Conservation (phyloP, 2,113 vertebrate genomes). For the Petrocephalus microphthalmus region DNA sequence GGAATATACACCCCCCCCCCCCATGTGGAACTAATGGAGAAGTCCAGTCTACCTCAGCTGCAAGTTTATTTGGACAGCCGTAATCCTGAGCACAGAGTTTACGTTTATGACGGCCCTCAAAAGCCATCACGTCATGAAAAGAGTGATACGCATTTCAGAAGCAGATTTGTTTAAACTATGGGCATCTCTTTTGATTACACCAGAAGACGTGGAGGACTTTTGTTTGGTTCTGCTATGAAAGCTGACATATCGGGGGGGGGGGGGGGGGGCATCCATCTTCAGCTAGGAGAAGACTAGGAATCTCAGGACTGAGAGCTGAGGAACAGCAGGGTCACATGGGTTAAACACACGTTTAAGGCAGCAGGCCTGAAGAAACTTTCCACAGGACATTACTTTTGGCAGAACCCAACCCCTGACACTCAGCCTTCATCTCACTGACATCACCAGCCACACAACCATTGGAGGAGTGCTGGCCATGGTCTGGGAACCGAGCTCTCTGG, state of each 20-base stretch:
- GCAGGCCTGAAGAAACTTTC: neutral
- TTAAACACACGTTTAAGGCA: neutral
- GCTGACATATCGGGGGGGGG: neutral
- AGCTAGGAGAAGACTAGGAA: neutral
- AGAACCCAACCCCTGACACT: neutral
- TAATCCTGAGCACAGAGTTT: neutral
- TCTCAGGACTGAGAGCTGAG: neutral
- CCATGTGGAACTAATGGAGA: neutral
- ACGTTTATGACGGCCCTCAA: neutral
- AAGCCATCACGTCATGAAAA: constrained; percentile 3
- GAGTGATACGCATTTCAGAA: neutral
- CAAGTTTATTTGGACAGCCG: neutral
- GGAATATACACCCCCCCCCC: neutral
- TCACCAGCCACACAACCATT: neutral
- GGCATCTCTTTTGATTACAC: neutral
- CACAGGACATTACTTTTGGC: neutral
- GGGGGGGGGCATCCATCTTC: neutral
- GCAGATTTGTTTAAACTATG: constrained; percentile 7
- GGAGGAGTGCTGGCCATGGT: neutral
- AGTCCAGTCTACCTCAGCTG: neutral
- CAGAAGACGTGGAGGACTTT: neutral
- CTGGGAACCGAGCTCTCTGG: constrained; percentile 34
- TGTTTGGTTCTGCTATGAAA: neutral
- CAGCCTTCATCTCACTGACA: neutral
- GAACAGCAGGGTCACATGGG: neutral